Evolutionary conservation across 2,888 invertebrate genomes (phyloP).

Genomic region (Danaus chrysippus): DNA sequence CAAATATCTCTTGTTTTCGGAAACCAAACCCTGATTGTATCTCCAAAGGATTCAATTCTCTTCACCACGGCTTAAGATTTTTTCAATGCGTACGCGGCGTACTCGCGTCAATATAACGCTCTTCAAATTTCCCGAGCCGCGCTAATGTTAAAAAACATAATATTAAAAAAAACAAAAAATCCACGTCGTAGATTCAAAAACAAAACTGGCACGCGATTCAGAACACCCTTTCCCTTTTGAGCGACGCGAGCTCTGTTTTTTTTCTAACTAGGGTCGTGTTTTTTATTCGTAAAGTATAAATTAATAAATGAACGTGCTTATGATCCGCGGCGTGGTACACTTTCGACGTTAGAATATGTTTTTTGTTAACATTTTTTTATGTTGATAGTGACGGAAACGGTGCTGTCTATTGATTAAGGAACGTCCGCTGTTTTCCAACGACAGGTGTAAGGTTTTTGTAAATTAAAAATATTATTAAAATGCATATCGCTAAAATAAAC

Average conservation of each 20-base stretch:
- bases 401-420: constrained; percentile 60
- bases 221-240: constrained; percentile 78
- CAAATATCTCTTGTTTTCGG: constrained; percentile 48
- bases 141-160: constrained; percentile 77
- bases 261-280: constrained; percentile 71
- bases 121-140: constrained; percentile 72
- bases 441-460: constrained; percentile 62
- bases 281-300: constrained; percentile 76
- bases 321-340: constrained; percentile 76
- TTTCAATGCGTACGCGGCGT: constrained; percentile 59
- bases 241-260: constrained; percentile 74
- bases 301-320: constrained; percentile 78
- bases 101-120: constrained; percentile 68
- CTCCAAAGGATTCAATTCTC: constrained; percentile 62
- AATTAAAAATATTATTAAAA: constrained; percentile 11
- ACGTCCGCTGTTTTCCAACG: constrained; percentile 45
- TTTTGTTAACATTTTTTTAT: constrained; percentile 73
- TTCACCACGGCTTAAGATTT: constrained; percentile 63
- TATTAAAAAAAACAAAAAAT: constrained; percentile 72
- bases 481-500: background rate
- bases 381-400: constrained; percentile 65
- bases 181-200: constrained; percentile 75
- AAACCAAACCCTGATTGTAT: constrained; percentile 69
- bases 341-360: constrained; percentile 74
- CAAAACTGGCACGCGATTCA: constrained; percentile 73